Evolutionary conservation across 1,140 invertebrate species (phyloP).

Genomic region (Ceratoteleas bidentatus): DNA sequence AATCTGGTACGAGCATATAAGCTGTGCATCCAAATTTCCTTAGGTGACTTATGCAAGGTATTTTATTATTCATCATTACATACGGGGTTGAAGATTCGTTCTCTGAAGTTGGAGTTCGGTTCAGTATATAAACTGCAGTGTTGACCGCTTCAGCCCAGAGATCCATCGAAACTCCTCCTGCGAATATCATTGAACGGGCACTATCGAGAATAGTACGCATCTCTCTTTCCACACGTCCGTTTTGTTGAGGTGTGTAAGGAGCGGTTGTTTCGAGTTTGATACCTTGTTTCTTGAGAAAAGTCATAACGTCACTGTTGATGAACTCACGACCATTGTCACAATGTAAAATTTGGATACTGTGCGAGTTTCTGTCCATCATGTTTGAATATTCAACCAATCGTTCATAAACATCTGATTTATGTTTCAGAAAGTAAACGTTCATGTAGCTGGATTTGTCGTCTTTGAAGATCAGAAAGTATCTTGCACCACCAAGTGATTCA

Average conservation of each 20-base stretch:
- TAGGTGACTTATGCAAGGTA: constrained; percentile 75
- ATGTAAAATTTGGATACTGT: constrained; percentile 16
- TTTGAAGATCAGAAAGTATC: constrained; percentile 35
- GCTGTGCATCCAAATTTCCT: constrained; percentile 70
- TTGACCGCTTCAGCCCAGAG: constrained; percentile 79
- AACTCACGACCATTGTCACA: constrained; percentile 34
- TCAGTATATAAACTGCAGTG: constrained; percentile 71
- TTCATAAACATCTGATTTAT: constrained; percentile 29
- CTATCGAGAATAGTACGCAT: constrained; percentile 76
- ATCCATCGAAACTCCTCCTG: constrained; percentile 66
- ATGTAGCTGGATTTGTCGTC: constrained; percentile 15
- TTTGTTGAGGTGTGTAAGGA: constrained; percentile 68
- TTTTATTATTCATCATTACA: constrained; percentile 70
- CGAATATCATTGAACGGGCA: constrained; percentile 73
- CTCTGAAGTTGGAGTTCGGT: constrained; percentile 63
- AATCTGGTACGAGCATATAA: constrained; percentile 68
- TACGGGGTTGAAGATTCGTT: constrained; percentile 62
- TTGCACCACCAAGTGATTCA: constrained; percentile 16
- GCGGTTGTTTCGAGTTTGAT: constrained; percentile 26
- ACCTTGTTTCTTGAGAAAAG: neutral
- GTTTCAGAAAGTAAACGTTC: constrained; percentile 16
- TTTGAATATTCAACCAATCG: constrained; percentile 8
- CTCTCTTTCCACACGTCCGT: constrained; percentile 73
- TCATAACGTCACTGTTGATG: constrained; percentile 8
- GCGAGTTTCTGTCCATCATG: constrained; percentile 2